phyloP scores from a whole-genome alignment of 2,888 invertebrate species.

The Gortyna flavago region DNA sequence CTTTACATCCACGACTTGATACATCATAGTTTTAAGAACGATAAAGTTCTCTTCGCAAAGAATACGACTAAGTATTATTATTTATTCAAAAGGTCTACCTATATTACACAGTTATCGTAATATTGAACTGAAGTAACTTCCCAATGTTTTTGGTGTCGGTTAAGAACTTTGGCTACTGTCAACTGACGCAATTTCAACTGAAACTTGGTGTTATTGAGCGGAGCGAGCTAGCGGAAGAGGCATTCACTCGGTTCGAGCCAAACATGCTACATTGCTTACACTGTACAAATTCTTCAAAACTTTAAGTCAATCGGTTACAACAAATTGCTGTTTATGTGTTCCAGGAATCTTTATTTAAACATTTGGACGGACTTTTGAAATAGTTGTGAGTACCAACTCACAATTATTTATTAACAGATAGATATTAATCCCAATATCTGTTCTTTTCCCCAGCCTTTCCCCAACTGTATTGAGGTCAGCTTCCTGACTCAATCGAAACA shows the following conservation, averaged over 20 bases:
- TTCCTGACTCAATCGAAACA: background rate
- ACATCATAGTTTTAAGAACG: background rate
- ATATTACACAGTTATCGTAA: conserved; percentile 11
- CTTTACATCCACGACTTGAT: background rate
- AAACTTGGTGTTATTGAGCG: conserved; percentile 58
- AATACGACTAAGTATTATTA: background rate
- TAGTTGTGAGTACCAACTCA: too few relatives aligned
- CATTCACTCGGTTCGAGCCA: conserved; percentile 47
- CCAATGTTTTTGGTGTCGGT: conserved; percentile 37
- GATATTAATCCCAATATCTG: background rate
- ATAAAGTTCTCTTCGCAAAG: background rate
- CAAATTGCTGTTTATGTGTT: conserved; percentile 27
- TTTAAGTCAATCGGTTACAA: conserved; percentile 43
- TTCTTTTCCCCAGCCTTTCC: background rate
- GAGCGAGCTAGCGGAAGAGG: conserved; percentile 45
- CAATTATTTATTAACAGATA: too few relatives aligned
- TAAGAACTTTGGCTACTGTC: conserved; percentile 43
- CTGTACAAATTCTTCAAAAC: conserved; percentile 63
- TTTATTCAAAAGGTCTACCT: conserved; percentile 2
- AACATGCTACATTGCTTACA: conserved; percentile 44
- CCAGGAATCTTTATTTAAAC: background rate
- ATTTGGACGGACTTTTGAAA: background rate
- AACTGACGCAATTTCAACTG: conserved; percentile 50
- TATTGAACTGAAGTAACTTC: background rate
- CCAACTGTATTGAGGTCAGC: too few relatives aligned